Evolutionary conservation across 92 coral and sea anemone species (phyloP), one percentile per base, ranked within the genome.

Genomic region (Porites cylindrica): DNA sequence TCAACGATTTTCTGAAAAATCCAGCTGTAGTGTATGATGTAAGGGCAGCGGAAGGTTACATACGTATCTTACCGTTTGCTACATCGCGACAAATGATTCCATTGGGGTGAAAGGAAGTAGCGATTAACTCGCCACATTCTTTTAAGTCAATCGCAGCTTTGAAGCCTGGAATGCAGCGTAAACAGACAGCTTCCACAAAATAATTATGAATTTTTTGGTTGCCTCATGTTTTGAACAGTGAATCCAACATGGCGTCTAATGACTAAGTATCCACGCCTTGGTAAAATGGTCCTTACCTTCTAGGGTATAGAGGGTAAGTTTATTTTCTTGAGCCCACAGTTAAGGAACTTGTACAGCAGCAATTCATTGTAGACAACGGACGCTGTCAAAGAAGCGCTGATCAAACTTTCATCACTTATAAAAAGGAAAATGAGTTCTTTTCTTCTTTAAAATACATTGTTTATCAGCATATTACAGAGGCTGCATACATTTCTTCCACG

Each of bases 111-210:
- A 21, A 65, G 12, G 9, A 83, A 14, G 70, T 26, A 75, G 18
- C 74, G 80, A 10, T 63, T 83, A 24, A 79, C 74, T 73, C 80
- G 73, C 87, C 87, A 83, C 87, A 83, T 83, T 51, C 60, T 83
- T 51, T 18, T 11, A 53, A 43, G 17, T 79, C 64, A 62, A 19
- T 19, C 83, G 23, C 38, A 62, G 51, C 71, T 6, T 7, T 50
- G 3, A 32, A 83, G 16, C 3, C 14, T 8, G 71, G 61, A 20
- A 78, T 59, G 13, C 61, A 56, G 61, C 0, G 14, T 9, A 56
- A 56, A 56, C 61, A 10, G 11, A 56, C 61, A 56, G 61, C 14
- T 56, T 10, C 17, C 61, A 14, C 3, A 56, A 14, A 56, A 56
- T 56, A 9, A 10, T 56, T 10, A 10, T 10, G 7, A 56, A 56